These are phyloP conservation scores for Apotomis betuletana DNA, from an alignment of 2,888 invertebrate genomes.

Conservation along the genomic window DNA sequence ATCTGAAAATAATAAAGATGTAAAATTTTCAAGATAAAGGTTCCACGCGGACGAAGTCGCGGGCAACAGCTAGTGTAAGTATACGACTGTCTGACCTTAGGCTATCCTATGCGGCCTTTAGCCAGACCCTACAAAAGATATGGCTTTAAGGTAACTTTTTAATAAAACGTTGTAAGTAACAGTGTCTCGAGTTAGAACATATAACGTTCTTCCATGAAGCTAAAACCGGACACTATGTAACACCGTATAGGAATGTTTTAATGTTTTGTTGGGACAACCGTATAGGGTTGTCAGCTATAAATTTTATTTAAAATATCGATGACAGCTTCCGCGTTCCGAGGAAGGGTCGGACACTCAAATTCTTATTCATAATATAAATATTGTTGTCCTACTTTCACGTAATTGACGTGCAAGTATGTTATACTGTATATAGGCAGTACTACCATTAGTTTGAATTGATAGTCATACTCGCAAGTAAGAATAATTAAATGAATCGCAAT, in stretches of 20 bases:
- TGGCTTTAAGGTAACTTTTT: slow-evolving; percentile 1
- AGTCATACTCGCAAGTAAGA: no score
- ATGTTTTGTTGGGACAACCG: slow-evolving; percentile 3
- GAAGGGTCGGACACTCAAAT: no score
- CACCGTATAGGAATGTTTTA: slow-evolving; percentile 5
- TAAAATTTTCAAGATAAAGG: no score
- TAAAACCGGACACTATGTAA: not conserved
- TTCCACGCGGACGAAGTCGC: no score
- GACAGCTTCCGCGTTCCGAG: not conserved
- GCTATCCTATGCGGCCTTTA: slow-evolving; percentile 12
- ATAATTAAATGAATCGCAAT: no score
- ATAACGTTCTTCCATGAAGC: not conserved
- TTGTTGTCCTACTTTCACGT: no score
- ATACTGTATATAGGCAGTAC: no score
- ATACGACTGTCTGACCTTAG: slow-evolving; percentile 6
- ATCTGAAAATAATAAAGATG: no score
- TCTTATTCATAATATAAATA: no score
- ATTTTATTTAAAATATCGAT: slow-evolving; percentile 14
- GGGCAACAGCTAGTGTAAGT: no score
- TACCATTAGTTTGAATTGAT: no score
- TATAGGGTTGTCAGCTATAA: not conserved
- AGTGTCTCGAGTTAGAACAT: not conserved
- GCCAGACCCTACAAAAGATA: not conserved
- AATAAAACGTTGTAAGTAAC: not conserved
- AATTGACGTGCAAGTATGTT: no score